Evolutionary conservation across 1,140 invertebrate species (phyloP).

Genomic region (Neodiprion pinetum): DNA sequence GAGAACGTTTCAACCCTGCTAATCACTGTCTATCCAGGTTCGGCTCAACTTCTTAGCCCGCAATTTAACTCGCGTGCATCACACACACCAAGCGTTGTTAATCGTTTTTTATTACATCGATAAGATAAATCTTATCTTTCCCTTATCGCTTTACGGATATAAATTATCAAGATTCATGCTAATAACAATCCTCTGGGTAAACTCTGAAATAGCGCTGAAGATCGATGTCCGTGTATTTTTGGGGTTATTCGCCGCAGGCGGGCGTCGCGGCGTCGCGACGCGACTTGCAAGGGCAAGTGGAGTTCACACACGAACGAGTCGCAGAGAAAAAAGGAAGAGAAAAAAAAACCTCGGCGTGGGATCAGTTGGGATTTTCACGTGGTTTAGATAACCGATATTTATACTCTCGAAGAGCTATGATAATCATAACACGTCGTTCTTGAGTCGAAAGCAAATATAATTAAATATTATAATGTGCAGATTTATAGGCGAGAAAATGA

Average conservation of each 20-base stretch:
- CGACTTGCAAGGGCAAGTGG: background rate
- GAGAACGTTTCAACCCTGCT: no score
- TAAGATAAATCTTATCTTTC: background rate
- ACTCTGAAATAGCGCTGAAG: background rate
- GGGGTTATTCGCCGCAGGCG: background rate
- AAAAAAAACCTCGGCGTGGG: background rate
- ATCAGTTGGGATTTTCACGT: background rate
- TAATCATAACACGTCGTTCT: background rate
- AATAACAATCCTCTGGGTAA: background rate
- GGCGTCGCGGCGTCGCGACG: background rate
- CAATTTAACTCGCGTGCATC: background rate
- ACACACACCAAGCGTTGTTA: background rate
- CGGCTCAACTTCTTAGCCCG: background rate
- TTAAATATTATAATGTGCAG: background rate
- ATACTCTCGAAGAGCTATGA: no score
- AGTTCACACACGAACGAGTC: background rate
- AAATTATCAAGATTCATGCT: background rate
- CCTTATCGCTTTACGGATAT: background rate
- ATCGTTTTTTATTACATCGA: background rate
- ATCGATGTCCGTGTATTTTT: background rate
- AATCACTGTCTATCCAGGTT: no score
- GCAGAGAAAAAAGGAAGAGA: background rate
- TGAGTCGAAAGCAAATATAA: background rate
- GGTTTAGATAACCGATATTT: no score
- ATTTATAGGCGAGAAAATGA: background rate